Evolutionary conservation across 2,888 invertebrate species (phyloP).

Genomic region (Psylliodes chrysocephalus): DNA sequence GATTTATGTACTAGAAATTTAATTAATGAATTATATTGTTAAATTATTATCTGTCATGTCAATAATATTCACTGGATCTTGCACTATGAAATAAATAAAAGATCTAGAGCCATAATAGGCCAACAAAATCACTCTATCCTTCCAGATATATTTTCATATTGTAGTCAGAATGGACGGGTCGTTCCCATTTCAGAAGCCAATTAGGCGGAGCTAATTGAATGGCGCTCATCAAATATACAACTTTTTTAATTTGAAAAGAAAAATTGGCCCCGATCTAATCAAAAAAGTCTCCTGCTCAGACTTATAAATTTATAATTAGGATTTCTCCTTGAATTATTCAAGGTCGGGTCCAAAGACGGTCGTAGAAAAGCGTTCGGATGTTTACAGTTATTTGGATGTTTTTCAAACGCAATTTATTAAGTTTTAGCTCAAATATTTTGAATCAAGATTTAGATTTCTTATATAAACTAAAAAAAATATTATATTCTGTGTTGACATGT

Average conservation of each 20-base stretch:
- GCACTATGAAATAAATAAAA: no score
- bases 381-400: background rate
- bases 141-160: background rate
- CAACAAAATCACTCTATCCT: no score
- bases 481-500: no score
- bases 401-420: no score
- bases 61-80: no score
- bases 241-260: slow-evolving; percentile 61
- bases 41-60: no score
- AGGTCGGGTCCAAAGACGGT: slow-evolving; percentile 15
- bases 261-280: slow-evolving; percentile 62
- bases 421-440: no score
- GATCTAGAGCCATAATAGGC: no score
- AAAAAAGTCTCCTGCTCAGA: slow-evolving; percentile 55
- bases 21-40: no score
- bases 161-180: background rate
- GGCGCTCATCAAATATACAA: slow-evolving; percentile 60
- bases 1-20: no score
- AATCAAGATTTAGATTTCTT: no score
- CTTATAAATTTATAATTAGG: slow-evolving; percentile 59
- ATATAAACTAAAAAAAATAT: no score
- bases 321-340: slow-evolving; percentile 47
- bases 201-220: slow-evolving; percentile 55
- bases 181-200: slow-evolving; percentile 33
- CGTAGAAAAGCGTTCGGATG: slow-evolving; percentile 1